These are phyloP conservation scores for Patella ulyssiponensis DNA, from an alignment of 2,888 invertebrate genomes.

Conservation along the genomic window DNA sequence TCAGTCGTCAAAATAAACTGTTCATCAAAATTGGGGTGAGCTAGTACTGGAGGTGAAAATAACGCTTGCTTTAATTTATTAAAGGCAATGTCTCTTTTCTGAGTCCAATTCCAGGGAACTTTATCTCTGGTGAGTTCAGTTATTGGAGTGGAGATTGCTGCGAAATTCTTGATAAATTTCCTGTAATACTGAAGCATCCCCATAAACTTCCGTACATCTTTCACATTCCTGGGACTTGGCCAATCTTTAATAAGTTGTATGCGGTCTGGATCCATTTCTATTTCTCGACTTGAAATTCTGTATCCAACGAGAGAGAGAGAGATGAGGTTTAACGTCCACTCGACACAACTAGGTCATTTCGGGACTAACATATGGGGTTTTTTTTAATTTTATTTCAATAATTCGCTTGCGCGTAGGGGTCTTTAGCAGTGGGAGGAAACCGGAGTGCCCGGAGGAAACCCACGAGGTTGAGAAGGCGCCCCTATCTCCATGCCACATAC, in stretches of 20 bases:
- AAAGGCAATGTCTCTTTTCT: slow-evolving; percentile 8
- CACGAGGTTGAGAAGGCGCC: too few species aligned
- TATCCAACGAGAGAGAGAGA: too few species aligned
- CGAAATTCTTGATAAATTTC: not conserved
- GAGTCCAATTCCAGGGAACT: not conserved
- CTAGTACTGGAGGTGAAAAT: not conserved
- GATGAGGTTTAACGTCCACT: too few species aligned
- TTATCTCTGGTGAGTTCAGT: not conserved
- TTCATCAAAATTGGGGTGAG: slow-evolving; percentile 15
- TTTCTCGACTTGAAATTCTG: not conserved
- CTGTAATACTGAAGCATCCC: not conserved
- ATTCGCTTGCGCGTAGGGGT: too few species aligned
- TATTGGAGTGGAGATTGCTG: not conserved
- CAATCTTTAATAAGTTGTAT: not conserved
- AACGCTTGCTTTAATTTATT: slow-evolving; percentile 12
- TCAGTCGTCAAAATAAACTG: slow-evolving; percentile 30
- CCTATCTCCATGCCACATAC: too few species aligned
- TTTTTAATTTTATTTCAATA: too few species aligned
- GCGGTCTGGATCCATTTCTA: not conserved
- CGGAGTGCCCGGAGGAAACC: too few species aligned
- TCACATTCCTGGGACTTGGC: not conserved
- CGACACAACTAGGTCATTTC: too few species aligned
- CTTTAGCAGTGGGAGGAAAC: too few species aligned
- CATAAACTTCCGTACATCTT: not conserved
- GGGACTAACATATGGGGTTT: too few species aligned